Evolutionary conservation across 2,113 vertebrate species (phyloP), one percentile per base, ranked within the genome.

Genomic region (Bos javanicus): DNA sequence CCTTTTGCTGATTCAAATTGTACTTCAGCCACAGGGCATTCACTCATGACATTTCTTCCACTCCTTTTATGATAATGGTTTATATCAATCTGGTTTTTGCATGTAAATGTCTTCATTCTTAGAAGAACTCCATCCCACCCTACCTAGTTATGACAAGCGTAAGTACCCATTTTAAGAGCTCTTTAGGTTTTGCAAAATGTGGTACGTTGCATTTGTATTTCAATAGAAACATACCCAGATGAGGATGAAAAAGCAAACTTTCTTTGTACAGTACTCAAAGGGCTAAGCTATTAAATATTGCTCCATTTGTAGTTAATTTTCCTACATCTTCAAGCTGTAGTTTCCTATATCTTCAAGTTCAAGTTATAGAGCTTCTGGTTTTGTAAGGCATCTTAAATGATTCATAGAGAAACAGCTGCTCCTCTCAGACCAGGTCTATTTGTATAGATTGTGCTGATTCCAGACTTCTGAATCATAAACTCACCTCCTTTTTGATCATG

Each of bases 61-160:
- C 28, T 39, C 23, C 11, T 74, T 90, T 33, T 71, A 57, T 5
- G 46, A 54, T 86, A 59, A 59, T 62, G 30, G 21, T 21, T 86
- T 33, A 23, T 14, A 50, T 50, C 23, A 83, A 43, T 67, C 81
- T 80, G 19, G 14, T 43, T 85, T 92, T 87, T 88, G 26, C 86
- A 95, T 95, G 56, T 87, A 97, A 95, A 90, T 78, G 2, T 17
- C 56, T n/a, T 59, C 43, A 60, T 78, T 91, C 71, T 88, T 78
- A 76, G 67, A 95, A 88, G 43, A 94, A 86, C 54, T 93, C 25
- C 3, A 26, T 57, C 9, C 54, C 26, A 67, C 43, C 12, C 17
- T 84, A 48, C 46, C 30, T 76, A 36, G 52, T 82, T 90, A 52
- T 16, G 60, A 23, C 25, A 83, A 90, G 48, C 26, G 28, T 25